phyloP scores from a whole-genome alignment of 1,140 invertebrate genomes.

The Proctacanthus coquilletti region DNA sequence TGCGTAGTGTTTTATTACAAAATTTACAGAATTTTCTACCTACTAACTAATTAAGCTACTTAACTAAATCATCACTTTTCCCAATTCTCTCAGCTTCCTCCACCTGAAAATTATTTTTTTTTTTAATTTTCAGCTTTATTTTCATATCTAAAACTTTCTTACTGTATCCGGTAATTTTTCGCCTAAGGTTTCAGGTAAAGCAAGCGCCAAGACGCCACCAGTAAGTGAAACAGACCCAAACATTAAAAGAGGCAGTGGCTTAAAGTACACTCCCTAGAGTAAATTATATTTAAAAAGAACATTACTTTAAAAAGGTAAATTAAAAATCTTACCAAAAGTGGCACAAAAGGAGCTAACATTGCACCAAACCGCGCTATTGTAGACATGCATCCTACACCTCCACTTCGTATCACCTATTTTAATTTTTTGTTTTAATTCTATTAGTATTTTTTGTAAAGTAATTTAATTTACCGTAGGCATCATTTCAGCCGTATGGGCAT shows the following conservation, averaged over 20 bases:
- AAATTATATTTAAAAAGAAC: neutral
- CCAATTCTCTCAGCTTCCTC: conserved; percentile 1
- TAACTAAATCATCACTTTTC: no score
- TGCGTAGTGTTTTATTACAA: no score
- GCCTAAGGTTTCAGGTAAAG: conserved; percentile 44
- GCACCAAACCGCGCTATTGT: conserved; percentile 42
- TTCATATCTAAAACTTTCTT: conserved; percentile 2
- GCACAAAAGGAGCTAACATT: conserved; percentile 44
- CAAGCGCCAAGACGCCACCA: conserved; percentile 34
- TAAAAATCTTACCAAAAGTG: conserved; percentile 33
- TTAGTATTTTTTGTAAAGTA: conserved; percentile 7
- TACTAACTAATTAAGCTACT: no score
- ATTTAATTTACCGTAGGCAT: conserved; percentile 37
- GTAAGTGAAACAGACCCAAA: conserved; percentile 36
- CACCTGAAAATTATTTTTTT: neutral
- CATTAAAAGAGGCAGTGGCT: conserved; percentile 36
- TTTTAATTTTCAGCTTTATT: neutral
- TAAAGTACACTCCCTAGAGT: conserved; percentile 32
- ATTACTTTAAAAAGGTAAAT: neutral
- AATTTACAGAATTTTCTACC: no score
- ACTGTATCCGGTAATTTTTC: conserved; percentile 39
- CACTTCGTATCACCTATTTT: conserved; percentile 31
- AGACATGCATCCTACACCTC: conserved; percentile 40
- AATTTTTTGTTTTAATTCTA: conserved; percentile 3
- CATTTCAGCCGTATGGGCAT: conserved; percentile 45